These are phyloP conservation scores for Yponomeuta malinellus DNA, from an alignment of 2,888 invertebrate species.

Conservation along the genomic window DNA sequence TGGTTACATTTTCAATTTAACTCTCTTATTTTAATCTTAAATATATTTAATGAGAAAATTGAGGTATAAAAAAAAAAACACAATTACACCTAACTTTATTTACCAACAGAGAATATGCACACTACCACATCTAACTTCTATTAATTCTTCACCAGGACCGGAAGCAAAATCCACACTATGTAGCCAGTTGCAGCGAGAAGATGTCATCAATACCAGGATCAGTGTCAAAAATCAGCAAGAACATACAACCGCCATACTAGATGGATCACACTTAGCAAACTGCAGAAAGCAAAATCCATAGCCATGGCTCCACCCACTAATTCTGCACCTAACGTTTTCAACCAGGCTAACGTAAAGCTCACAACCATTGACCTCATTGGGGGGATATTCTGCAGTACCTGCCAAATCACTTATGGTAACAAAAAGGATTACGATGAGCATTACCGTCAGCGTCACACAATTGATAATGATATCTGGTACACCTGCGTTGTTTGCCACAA, in stretches of 20 bases:
- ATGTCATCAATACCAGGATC: constrained; percentile 52
- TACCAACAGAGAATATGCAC: too few species aligned
- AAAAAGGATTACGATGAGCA: constrained; percentile 74
- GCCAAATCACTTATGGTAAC: constrained; percentile 63
- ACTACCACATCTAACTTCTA: not conserved
- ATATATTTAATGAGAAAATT: too few species aligned
- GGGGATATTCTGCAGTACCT: constrained; percentile 76
- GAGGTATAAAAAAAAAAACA: too few species aligned
- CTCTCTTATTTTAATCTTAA: too few species aligned
- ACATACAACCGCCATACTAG: constrained; percentile 36
- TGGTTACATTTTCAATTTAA: too few species aligned
- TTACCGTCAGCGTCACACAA: constrained; percentile 53
- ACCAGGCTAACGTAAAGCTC: constrained; percentile 32
- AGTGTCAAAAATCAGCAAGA: constrained; percentile 45
- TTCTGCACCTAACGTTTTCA: not conserved
- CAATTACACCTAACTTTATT: too few species aligned
- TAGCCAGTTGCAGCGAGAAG: constrained; percentile 45
- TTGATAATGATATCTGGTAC: constrained; percentile 52
- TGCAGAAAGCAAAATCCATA: constrained; percentile 18
- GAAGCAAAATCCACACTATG: constrained; percentile 45
- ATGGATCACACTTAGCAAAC: constrained; percentile 59
- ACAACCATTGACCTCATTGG: constrained; percentile 62
- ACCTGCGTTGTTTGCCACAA: constrained; percentile 76
- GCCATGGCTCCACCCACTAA: constrained; percentile 21
- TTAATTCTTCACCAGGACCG: constrained; percentile 38